Conservation (phyloP, 2,888 invertebrate species). For the Marronus borbonicus region DNA sequence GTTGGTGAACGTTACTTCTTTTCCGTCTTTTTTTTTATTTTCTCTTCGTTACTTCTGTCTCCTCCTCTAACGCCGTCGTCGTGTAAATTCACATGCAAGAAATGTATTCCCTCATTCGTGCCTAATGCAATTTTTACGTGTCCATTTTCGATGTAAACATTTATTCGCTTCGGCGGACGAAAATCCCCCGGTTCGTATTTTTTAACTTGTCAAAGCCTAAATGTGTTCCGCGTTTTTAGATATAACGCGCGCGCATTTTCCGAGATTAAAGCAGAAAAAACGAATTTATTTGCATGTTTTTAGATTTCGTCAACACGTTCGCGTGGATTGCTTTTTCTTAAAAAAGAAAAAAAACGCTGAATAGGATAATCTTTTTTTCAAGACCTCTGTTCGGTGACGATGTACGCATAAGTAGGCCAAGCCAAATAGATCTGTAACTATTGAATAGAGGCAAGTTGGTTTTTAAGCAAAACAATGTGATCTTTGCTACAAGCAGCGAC, state of each 20-base stretch:
- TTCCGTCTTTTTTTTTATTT: background rate
- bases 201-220: constrained; percentile 26
- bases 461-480: too few relatives aligned
- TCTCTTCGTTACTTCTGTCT: background rate
- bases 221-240: constrained; percentile 10
- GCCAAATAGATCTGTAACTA: too few relatives aligned
- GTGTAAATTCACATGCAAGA: constrained; percentile 32
- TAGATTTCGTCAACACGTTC: too few relatives aligned
- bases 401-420: too few relatives aligned
- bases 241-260: background rate
- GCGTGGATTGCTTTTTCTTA: background rate
- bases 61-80: background rate
- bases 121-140: constrained; percentile 25
- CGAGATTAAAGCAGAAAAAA: constrained; percentile 1
- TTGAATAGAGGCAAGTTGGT: too few relatives aligned
- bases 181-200: background rate
- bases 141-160: constrained; percentile 22
- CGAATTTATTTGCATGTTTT: too few relatives aligned
- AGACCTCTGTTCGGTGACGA: too few relatives aligned
- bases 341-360: too few relatives aligned
- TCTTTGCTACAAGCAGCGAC: too few relatives aligned
- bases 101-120: constrained; percentile 16
- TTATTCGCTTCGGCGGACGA: constrained; percentile 23
- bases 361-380: too few relatives aligned
- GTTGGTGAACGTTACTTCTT: constrained; percentile 31